Conservation (phyloP, 2,888 invertebrate species). For the Eupithecia insigniata region DNA sequence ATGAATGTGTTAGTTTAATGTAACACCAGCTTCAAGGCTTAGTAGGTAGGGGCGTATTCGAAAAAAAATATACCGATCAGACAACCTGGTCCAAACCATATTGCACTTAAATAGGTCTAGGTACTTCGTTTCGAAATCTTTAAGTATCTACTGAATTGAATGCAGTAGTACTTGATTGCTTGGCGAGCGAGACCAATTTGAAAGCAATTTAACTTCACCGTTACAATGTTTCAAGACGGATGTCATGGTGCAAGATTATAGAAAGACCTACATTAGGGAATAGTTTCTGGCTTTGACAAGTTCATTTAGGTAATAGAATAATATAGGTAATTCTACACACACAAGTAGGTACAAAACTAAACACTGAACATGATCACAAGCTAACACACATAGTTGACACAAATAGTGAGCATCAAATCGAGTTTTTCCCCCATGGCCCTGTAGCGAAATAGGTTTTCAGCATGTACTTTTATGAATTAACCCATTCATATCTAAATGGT, state of each 20-base stretch:
- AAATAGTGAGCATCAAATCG: not conserved
- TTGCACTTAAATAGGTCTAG: not conserved
- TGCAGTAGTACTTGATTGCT: not conserved
- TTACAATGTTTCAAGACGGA: conserved; percentile 3
- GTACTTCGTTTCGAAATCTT: not conserved
- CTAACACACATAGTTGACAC: too few relatives aligned
- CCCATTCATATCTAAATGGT: not conserved
- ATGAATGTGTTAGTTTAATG: too few relatives aligned
- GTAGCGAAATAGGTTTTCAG: not conserved
- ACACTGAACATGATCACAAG: not conserved
- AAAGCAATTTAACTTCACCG: not conserved
- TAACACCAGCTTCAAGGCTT: not conserved
- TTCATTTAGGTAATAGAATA: not conserved
- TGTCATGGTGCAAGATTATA: not conserved
- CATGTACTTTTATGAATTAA: not conserved
- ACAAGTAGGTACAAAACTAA: not conserved
- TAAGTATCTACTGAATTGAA: not conserved
- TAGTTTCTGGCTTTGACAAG: not conserved
- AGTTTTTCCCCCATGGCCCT: not conserved
- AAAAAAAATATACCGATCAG: not conserved
- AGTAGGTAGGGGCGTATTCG: not conserved
- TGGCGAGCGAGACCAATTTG: not conserved
- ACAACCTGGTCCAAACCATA: not conserved
- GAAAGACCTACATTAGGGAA: not conserved
- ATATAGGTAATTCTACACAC: not conserved